phyloP scores from a whole-genome alignment of 2,797 vertebrate genomes.

The Enoplosus armatus region DNA sequence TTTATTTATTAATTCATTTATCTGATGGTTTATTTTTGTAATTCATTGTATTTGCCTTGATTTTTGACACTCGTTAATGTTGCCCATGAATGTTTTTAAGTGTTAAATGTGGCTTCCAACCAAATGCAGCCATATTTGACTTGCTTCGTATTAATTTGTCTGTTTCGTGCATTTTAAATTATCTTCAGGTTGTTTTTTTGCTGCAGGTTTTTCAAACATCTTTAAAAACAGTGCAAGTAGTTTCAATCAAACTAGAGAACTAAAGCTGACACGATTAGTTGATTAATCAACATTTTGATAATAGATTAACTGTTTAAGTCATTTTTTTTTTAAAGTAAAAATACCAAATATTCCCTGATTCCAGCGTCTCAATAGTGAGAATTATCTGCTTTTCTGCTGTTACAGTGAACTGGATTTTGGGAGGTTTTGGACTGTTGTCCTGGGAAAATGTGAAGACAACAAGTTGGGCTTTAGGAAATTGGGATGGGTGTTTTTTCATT shows the following conservation, averaged over 20 bases:
- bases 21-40: slow-evolving; percentile 68
- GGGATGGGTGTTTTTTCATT: background rate
- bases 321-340: background rate
- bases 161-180: slow-evolving; percentile 10
- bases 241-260: background rate
- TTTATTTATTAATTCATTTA: slow-evolving; percentile 64
- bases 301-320: background rate
- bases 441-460: background rate
- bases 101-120: slow-evolving; percentile 3
- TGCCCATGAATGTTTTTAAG: slow-evolving; percentile 35
- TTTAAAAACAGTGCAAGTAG: background rate
- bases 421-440: background rate
- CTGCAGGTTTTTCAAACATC: background rate
- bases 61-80: slow-evolving; percentile 52
- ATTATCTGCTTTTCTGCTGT: slow-evolving; percentile 2
- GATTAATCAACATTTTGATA: background rate
- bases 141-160: slow-evolving; percentile 3
- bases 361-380: background rate
- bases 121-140: background rate
- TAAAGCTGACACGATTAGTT: background rate
- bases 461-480: background rate
- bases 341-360: slow-evolving; percentile 9
- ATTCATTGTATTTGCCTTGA: slow-evolving; percentile 67
- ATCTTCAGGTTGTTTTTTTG: background rate
- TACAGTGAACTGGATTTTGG: background rate